phyloP scores from a whole-genome alignment of 1,140 invertebrate genomes.

The Drosophila burlai region DNA sequence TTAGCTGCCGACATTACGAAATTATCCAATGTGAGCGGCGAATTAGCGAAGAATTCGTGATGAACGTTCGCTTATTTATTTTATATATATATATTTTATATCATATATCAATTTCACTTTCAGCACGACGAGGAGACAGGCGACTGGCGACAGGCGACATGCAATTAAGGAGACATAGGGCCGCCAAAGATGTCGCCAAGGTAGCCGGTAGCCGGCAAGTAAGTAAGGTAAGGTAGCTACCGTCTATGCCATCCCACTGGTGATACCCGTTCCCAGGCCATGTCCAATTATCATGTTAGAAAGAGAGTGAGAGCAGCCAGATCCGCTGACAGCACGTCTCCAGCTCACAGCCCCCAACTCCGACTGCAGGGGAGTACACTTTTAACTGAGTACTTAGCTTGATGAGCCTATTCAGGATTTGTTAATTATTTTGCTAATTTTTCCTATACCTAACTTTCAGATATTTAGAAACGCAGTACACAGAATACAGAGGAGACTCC shows the following conservation, averaged over 20 bases:
- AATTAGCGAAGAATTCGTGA: constrained; percentile 55
- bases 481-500: background rate
- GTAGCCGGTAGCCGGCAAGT: constrained; percentile 24
- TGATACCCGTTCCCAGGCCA: constrained; percentile 49
- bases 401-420: background rate
- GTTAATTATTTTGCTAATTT: no score
- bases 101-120: constrained; percentile 76
- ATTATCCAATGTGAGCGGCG: constrained; percentile 22
- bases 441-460: no score
- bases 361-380: constrained; percentile 11
- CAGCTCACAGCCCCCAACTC: constrained; percentile 37
- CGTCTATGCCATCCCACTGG: constrained; percentile 23
- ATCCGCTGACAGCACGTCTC: constrained; percentile 49
- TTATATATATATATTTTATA: background rate
- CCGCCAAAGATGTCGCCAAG: constrained; percentile 54
- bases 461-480: background rate
- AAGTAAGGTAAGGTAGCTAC: constrained; percentile 6
- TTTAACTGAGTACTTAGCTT: background rate
- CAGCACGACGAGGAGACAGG: constrained; percentile 10
- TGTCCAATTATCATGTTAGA: constrained; percentile 81
- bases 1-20: constrained; percentile 40
- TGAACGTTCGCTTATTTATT: constrained; percentile 14
- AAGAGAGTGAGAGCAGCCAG: constrained; percentile 71
- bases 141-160: constrained; percentile 12
- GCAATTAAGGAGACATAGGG: constrained; percentile 76